A percentile compares a stretch with the other conserved stretches of the same genome.
Conservation (phyloP, 1,140 invertebrate species). For the Yoshiicerus persimilis region DNA sequence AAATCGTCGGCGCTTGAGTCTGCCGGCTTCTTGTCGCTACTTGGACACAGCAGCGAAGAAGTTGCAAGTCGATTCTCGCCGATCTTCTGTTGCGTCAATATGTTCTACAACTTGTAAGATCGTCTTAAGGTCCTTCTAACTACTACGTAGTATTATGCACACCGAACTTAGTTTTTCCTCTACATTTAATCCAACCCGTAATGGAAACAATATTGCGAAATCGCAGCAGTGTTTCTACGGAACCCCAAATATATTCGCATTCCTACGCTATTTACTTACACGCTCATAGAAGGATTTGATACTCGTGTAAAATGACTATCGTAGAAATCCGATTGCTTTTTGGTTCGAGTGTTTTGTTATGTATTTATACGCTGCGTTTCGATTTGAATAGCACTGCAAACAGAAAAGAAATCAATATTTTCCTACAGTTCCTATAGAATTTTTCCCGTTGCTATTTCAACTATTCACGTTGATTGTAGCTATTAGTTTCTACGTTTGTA, state of each 20-base stretch:
- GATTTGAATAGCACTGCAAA: background rate
- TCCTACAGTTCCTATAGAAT: background rate
- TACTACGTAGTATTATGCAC: background rate
- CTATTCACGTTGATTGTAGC: background rate
- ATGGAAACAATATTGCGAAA: too few relatives aligned
- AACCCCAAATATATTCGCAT: too few relatives aligned
- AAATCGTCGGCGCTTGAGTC: conserved; percentile 54
- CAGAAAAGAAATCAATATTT: background rate
- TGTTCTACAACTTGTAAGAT: conserved; percentile 55
- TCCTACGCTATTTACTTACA: background rate
- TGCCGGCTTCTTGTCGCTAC: conserved; percentile 53
- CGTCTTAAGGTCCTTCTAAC: background rate
- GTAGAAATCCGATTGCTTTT: background rate
- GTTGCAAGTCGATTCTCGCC: conserved; percentile 47
- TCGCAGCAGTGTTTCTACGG: too few relatives aligned
- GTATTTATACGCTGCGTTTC: background rate
- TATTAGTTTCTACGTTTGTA: background rate
- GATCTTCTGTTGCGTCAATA: conserved; percentile 54
- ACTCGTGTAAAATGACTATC: background rate
- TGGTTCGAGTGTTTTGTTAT: background rate
- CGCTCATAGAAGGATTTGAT: background rate
- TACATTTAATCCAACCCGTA: too few relatives aligned
- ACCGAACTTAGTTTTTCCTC: too few relatives aligned
- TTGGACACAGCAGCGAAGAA: conserved; percentile 48
- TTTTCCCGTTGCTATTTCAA: background rate